Conservation (phyloP, 53 echinoderm and acorn worm genomes). For the Patiria pectinifera region DNA sequence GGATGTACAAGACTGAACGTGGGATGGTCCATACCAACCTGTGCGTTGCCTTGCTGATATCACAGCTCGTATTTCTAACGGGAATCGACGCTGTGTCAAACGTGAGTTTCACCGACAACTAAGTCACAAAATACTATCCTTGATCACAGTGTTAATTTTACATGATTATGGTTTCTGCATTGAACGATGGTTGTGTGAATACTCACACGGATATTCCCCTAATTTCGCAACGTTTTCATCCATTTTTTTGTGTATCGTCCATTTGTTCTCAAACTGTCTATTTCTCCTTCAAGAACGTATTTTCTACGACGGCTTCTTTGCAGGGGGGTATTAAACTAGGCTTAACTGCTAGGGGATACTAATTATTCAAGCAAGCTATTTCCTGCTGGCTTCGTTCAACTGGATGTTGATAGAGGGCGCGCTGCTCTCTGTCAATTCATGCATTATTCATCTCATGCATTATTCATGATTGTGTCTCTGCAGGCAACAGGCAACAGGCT, state of each 20-base stretch:
- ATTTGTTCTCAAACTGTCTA: too few relatives aligned
- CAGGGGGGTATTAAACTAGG: too few relatives aligned
- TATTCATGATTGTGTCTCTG: background rate
- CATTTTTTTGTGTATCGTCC: too few relatives aligned
- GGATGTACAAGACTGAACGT: conserved; percentile 21
- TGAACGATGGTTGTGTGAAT: too few relatives aligned
- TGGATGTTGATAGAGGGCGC: conserved; percentile 56
- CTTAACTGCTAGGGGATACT: too few relatives aligned
- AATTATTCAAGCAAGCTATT: background rate
- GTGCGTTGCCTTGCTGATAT: conserved; percentile 1
- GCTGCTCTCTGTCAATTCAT: conserved; percentile 17
- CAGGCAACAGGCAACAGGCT: conserved; percentile 10
- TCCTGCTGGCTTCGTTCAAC: conserved; percentile 34
- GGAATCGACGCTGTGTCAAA: conserved; percentile 25
- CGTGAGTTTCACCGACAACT: background rate
- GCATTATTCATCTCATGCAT: too few relatives aligned
- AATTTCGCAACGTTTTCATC: too few relatives aligned
- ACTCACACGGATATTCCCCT: too few relatives aligned
- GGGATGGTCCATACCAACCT: conserved; percentile 11
- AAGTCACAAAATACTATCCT: background rate
- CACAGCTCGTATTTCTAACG: conserved; percentile 21
- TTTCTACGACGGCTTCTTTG: too few relatives aligned
- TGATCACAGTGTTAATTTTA: too few relatives aligned
- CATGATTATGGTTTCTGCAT: too few relatives aligned
- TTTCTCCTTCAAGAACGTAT: too few relatives aligned